Evolutionary conservation across 2,113 vertebrate genomes (phyloP).

Genomic region (Clarias magur): DNA sequence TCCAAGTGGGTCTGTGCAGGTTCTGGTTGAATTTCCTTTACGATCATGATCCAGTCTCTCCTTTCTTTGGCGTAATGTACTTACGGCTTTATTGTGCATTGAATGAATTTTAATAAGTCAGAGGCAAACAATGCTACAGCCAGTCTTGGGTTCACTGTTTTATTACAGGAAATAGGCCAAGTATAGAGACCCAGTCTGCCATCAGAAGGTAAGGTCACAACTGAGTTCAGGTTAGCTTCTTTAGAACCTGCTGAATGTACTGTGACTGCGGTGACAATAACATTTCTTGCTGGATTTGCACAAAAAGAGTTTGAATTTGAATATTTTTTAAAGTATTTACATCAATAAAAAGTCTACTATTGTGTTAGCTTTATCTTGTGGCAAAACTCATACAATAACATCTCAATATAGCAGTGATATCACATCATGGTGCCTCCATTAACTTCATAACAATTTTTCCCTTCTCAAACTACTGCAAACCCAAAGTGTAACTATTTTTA

Average conservation of each 20-base stretch:
- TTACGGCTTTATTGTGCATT: constrained; percentile 7
- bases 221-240: constrained; percentile 16
- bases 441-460: neutral
- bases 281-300: constrained; percentile 42
- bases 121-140: neutral
- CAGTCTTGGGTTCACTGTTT: constrained; percentile 42
- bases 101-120: constrained; percentile 20
- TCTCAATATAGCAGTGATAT: constrained; percentile 2
- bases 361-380: constrained; percentile 1
- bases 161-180: constrained; percentile 14
- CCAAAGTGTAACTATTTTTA: constrained; percentile 36
- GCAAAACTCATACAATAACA: neutral
- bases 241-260: constrained; percentile 45
- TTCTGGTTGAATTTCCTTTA: constrained; percentile 9
- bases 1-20: neutral
- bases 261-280: constrained; percentile 50
- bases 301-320: neutral
- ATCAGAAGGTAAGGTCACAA: neutral
- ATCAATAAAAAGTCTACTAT: neutral
- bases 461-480: neutral
- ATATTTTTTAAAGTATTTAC: neutral
- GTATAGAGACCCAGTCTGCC: neutral
- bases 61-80: neutral
- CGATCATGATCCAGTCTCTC: constrained; percentile 7
- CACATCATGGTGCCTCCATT: neutral